Percentiles rank a stretch among this genome's conserved stretches.
phyloP scores from a whole-genome alignment of 2,797 vertebrate genomes.

The Gambusia yucatana region DNA sequence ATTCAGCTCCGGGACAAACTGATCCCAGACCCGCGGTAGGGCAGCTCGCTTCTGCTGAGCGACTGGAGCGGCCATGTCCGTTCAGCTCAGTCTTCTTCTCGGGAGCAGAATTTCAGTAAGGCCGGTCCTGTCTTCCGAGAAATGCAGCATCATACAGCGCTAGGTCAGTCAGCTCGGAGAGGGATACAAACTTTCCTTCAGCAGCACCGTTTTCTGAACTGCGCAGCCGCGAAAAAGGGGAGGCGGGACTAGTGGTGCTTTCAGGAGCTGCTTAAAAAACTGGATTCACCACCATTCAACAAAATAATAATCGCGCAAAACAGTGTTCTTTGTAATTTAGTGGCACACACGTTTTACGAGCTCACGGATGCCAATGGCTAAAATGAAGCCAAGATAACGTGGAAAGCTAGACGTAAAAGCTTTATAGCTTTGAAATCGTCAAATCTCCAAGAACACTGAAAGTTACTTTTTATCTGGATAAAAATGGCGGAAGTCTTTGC shows the following conservation, averaged over 20 bases:
- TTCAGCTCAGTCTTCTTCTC: background rate
- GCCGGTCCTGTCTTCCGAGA: background rate
- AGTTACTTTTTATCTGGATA: slow-evolving; percentile 16
- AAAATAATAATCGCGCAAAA: background rate
- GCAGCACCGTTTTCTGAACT: slow-evolving; percentile 7
- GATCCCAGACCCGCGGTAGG: slow-evolving; percentile 51
- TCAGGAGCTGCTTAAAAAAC: slow-evolving; percentile 13
- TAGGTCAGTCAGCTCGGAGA: slow-evolving; percentile 33
- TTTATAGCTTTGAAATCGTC: background rate
- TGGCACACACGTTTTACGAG: background rate
- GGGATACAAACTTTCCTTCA: slow-evolving; percentile 72
- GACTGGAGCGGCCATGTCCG: slow-evolving; percentile 57
- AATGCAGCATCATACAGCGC: slow-evolving; percentile 27
- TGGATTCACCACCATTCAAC: accelerated
- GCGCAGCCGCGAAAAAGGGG: slow-evolving; percentile 57
- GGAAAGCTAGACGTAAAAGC: background rate
- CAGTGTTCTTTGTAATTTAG: background rate
- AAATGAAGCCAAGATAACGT: background rate
- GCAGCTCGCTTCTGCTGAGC: slow-evolving; percentile 29
- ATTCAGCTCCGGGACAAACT: slow-evolving; percentile 54
- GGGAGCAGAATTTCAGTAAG: slow-evolving; percentile 1
- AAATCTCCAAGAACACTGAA: background rate
- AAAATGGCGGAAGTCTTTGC: background rate
- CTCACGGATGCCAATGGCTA: background rate
- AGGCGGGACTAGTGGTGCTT: slow-evolving; percentile 49